These are phyloP conservation scores for Staurois parvus DNA, from an alignment of 2,797 vertebrate species.

Conservation along the genomic window DNA sequence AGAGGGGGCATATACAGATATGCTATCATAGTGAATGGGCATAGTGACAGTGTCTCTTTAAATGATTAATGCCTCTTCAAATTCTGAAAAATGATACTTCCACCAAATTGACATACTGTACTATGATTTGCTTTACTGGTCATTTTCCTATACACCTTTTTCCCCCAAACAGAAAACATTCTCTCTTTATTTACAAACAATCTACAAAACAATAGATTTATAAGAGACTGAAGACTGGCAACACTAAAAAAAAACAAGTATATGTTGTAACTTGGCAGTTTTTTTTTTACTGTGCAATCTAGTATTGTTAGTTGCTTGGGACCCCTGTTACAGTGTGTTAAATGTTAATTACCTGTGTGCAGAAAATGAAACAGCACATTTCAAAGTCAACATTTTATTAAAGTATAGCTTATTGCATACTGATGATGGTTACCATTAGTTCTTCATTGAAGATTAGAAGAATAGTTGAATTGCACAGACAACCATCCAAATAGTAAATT, in stretches of 20 bases:
- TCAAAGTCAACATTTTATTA: slow-evolving; percentile 26
- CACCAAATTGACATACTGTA: not conserved
- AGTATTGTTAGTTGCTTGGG: too few relatives aligned
- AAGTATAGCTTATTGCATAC: slow-evolving; percentile 12
- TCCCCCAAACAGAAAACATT: not conserved
- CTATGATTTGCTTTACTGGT: not conserved
- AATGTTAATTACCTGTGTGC: slow-evolving; percentile 22
- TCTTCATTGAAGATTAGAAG: slow-evolving; percentile 37
- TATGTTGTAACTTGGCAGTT: not conserved
- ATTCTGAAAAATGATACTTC: not conserved
- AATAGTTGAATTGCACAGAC: slow-evolving; percentile 46
- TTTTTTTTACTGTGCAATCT: too few relatives aligned
- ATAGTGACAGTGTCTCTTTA: not conserved
- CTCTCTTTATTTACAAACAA: not conserved
- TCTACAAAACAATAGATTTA: not conserved
- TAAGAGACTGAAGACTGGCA: not conserved
- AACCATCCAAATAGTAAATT: slow-evolving; percentile 59
- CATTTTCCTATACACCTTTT: not conserved
- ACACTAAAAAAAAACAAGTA: not conserved
- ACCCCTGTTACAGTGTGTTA: too few relatives aligned
- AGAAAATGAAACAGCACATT: slow-evolving; percentile 29
- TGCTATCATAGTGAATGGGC: too few relatives aligned
- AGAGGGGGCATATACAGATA: too few relatives aligned
- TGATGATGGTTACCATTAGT: slow-evolving; percentile 41
- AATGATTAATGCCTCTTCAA: not conserved